These are phyloP conservation scores for Gastrophysa polygoni DNA, from an alignment of 2,888 invertebrate genomes.

Conservation along the genomic window DNA sequence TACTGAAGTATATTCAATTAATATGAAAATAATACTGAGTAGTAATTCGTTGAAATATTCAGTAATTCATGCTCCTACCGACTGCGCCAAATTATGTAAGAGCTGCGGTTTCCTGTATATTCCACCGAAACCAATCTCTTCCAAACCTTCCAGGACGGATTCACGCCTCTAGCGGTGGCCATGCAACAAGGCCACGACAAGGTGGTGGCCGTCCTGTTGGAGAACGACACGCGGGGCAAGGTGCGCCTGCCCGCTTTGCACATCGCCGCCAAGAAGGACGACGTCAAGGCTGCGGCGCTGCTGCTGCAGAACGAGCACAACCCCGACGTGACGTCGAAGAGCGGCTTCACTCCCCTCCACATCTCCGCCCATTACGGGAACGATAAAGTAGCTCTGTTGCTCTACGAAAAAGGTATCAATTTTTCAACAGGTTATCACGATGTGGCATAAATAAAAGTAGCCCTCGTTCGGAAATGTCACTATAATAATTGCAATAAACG, in stretches of 20 bases:
- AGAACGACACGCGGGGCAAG: slow-evolving; percentile 96
- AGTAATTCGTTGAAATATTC: no score
- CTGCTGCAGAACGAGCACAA: slow-evolving; percentile 93
- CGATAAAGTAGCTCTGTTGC: slow-evolving; percentile 70
- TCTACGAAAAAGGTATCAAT: slow-evolving; percentile 75
- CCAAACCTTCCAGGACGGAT: slow-evolving; percentile 92
- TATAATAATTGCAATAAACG: no score
- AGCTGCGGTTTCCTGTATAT: no score
- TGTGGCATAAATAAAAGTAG: no score
- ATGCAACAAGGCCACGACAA: slow-evolving; percentile 98
- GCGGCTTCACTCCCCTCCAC: slow-evolving; percentile 97
- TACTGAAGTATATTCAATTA: no score
- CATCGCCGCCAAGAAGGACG: slow-evolving; percentile 98
- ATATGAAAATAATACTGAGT: no score
- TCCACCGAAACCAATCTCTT: no score
- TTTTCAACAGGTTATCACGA: no score
- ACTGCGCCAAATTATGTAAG: no score
- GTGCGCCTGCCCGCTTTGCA: slow-evolving; percentile 95
- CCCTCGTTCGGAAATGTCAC: no score
- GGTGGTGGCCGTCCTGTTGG: slow-evolving; percentile 93
- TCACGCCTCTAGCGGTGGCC: slow-evolving; percentile 98
- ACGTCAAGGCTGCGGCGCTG: slow-evolving; percentile 92
- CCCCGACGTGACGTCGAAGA: slow-evolving; percentile 95
- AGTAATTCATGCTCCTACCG: no score
- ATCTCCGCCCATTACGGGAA: slow-evolving; percentile 99